Conservation (phyloP, 2,113 vertebrate species). For the Chunga burmeisteri region DNA sequence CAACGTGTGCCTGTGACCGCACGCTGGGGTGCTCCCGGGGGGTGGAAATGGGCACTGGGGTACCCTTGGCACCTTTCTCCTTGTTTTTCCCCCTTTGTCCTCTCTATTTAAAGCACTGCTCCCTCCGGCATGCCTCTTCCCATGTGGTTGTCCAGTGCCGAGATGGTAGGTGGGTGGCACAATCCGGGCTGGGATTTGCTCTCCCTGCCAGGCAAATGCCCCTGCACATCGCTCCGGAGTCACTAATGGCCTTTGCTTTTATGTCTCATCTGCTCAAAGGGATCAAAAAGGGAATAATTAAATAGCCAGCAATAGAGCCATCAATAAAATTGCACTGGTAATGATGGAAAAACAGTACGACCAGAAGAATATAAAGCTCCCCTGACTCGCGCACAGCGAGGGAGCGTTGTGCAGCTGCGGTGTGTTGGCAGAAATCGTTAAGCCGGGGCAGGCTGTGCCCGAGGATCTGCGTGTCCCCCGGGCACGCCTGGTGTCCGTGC, state of each 20-base stretch:
- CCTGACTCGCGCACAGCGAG: not conserved
- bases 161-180: not conserved
- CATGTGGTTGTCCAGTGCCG: accelerated
- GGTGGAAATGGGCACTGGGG: not conserved
- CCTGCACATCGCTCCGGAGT: not conserved
- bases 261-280: not conserved
- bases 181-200: not conserved
- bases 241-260: constrained; percentile 26
- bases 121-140: not conserved
- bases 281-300: constrained; percentile 48
- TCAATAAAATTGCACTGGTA: not conserved
- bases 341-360: not conserved
- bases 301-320: not conserved
- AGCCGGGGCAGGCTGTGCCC: not conserved
- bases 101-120: not conserved
- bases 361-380: not conserved
- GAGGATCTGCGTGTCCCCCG: not conserved
- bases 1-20: accelerated
- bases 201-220: not conserved
- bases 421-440: not conserved
- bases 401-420: accelerated
- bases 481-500: not conserved
- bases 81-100: not conserved
- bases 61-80: not conserved
- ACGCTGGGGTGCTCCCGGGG: not conserved